Percentiles rank a stretch among this genome's conserved stretches.
phyloP scores from a whole-genome alignment of 2,888 invertebrate species.

The Cyclophora albipunctata region DNA sequence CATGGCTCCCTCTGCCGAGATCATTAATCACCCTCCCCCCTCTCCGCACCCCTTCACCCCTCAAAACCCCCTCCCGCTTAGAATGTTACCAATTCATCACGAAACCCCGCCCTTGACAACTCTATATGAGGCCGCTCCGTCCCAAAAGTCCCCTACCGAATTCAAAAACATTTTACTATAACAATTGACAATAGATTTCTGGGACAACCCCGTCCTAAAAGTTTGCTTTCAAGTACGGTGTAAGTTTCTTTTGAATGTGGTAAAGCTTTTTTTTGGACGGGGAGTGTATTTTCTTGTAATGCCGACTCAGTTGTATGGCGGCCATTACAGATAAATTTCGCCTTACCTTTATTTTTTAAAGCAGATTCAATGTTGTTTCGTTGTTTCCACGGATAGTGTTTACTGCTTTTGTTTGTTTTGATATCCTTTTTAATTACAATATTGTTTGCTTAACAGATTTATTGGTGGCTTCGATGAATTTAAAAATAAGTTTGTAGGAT shows the following conservation, averaged over 20 bases:
- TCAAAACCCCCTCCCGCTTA: slow-evolving; percentile 60
- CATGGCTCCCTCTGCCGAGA: slow-evolving; percentile 68
- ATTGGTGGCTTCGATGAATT: too few species aligned
- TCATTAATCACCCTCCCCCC: slow-evolving; percentile 63
- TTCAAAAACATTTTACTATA: slow-evolving; percentile 17
- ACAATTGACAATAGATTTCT: slow-evolving; percentile 25
- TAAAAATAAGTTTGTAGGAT: too few species aligned
- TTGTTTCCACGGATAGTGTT: slow-evolving; percentile 17
- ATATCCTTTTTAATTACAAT: slow-evolving; percentile 8
- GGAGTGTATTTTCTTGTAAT: slow-evolving; percentile 61
- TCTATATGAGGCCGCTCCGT: slow-evolving; percentile 70
- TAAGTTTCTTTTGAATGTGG: slow-evolving; percentile 24
- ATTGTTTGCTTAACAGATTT: not conserved
- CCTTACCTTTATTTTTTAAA: slow-evolving; percentile 53
- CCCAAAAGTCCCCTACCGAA: slow-evolving; percentile 43
- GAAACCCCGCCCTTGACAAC: slow-evolving; percentile 78
- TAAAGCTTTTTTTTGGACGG: slow-evolving; percentile 34
- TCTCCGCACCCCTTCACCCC: slow-evolving; percentile 45
- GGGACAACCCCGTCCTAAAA: slow-evolving; percentile 28
- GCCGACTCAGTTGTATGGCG: slow-evolving; percentile 48
- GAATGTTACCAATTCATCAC: slow-evolving; percentile 75
- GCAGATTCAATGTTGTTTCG: slow-evolving; percentile 40
- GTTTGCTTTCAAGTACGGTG: slow-evolving; percentile 23
- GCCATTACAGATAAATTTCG: slow-evolving; percentile 64
- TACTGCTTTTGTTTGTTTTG: slow-evolving; percentile 23